Percentiles rank a stretch among this genome's conserved stretches.
phyloP scores from a whole-genome alignment of 2,113 vertebrate genomes.

The Laterallus jamaicensis region DNA sequence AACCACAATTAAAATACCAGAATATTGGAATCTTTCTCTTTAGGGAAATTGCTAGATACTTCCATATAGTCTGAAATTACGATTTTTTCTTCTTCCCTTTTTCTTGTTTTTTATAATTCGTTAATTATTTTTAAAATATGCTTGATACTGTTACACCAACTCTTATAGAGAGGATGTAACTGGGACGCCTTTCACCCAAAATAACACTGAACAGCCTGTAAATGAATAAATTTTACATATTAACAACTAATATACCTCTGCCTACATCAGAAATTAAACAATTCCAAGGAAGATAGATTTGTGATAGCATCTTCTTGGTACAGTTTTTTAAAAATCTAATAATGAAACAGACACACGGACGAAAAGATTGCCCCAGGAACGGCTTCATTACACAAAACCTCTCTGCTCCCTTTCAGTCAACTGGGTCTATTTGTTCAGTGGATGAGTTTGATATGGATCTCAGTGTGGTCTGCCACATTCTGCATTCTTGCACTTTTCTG shows the following conservation, averaged over 20 bases:
- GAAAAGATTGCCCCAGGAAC: neutral
- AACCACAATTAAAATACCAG: neutral
- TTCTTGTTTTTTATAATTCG: neutral
- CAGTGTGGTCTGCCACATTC: fast-evolving
- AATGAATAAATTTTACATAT: neutral
- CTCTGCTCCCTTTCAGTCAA: neutral
- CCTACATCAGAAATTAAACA: neutral
- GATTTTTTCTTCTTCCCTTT: neutral
- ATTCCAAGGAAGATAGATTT: neutral
- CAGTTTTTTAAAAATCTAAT: neutral
- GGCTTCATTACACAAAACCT: neutral
- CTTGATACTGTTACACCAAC: neutral
- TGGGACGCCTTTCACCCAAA: neutral
- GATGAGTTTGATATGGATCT: neutral
- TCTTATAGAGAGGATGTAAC: neutral
- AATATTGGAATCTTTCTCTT: neutral
- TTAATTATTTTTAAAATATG: neutral
- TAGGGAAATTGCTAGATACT: neutral
- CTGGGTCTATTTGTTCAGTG: neutral
- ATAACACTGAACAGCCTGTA: neutral
- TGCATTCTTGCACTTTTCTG: neutral
- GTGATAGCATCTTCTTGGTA: neutral
- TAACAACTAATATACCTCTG: neutral
- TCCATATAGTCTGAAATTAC: neutral
- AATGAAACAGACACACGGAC: neutral